A percentile compares a stretch with the other conserved stretches of the same genome.
Evolutionary conservation across 2,113 vertebrate genomes (phyloP).

Genomic region (Cephalophus harveyi): DNA sequence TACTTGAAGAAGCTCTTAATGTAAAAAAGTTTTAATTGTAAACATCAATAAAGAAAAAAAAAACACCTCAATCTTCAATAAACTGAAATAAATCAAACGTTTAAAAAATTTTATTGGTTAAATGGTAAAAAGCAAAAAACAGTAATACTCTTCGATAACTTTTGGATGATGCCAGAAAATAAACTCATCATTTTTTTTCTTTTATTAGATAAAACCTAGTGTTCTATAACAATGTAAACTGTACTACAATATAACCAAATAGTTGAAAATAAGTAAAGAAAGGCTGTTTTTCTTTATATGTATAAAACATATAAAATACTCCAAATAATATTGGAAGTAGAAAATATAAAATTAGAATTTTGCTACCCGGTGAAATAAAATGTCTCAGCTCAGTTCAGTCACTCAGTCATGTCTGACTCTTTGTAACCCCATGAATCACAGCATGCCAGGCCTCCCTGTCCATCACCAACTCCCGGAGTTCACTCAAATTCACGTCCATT

Average conservation of each 20-base stretch:
- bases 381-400: no score
- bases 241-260: neutral
- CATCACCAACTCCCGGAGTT: no score
- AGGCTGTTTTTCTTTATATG: neutral
- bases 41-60: neutral
- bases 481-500: no score
- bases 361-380: neutral
- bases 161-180: neutral
- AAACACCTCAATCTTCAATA: neutral
- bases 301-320: neutral
- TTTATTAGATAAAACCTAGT: neutral
- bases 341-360: neutral
- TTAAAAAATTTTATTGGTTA: neutral
- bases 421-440: no score
- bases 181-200: neutral
- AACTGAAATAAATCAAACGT: neutral
- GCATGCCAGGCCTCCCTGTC: no score
- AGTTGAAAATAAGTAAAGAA: neutral
- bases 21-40: neutral
- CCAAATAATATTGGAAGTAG: neutral
- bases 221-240: neutral
- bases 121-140: neutral
- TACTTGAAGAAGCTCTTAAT: neutral
- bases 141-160: neutral
- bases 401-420: accelerated